Conservation (phyloP, 2,888 invertebrate species). For the Oligia strigilis region DNA sequence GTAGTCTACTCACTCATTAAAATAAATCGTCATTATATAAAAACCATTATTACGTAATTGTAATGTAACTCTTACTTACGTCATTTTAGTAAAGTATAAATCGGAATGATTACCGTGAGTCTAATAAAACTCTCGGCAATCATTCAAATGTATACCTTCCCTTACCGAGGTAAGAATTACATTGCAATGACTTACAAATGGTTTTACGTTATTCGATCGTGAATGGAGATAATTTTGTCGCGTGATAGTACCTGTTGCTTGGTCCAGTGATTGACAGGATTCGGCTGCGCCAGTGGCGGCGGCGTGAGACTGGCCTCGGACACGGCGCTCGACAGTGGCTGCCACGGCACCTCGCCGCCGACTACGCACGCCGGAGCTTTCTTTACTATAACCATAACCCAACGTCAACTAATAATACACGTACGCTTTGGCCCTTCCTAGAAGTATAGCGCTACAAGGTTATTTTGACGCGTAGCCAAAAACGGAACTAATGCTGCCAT, state of each 20-base stretch:
- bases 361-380: conserved; percentile 90
- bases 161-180: neutral
- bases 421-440: conserved; percentile 26
- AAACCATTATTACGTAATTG: neutral
- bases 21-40: neutral
- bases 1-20: neutral
- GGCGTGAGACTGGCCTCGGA: conserved; percentile 86
- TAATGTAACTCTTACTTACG: neutral
- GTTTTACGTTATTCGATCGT: neutral
- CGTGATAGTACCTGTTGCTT: conserved; percentile 90
- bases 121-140: neutral
- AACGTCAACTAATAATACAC: conserved; percentile 49
- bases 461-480: neutral
- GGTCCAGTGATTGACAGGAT: conserved; percentile 91
- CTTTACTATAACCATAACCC: conserved; percentile 87
- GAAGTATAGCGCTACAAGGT: conserved; percentile 6
- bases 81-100: neutral
- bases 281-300: conserved; percentile 81
- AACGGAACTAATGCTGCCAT: neutral
- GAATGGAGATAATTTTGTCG: too few species aligned
- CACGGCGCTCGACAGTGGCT: conserved; percentile 88
- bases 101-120: neutral
- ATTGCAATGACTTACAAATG: neutral
- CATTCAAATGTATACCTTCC: neutral
- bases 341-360: conserved; percentile 90